phyloP scores from a whole-genome alignment of 35 echinoderm and acorn worm species.

The Chiridota heheva region DNA sequence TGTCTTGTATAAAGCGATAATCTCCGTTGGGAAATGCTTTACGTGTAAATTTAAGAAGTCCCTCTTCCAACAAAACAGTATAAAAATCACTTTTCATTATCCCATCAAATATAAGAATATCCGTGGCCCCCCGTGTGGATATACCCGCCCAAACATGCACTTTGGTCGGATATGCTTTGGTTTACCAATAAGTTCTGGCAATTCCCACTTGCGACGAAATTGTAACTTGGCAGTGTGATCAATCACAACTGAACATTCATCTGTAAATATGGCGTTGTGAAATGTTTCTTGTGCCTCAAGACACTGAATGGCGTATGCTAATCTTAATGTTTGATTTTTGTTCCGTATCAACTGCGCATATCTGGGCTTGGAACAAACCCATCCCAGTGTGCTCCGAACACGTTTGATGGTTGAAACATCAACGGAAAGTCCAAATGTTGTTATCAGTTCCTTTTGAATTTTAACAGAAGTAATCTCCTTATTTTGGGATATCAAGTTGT shows the following conservation, averaged over 20 bases:
- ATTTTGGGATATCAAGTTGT: slow-evolving; percentile 3
- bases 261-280: not conserved
- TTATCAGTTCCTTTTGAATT: not conserved
- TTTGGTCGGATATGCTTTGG: not conserved
- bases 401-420: not conserved
- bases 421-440: not conserved
- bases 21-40: not conserved
- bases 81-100: slow-evolving; percentile 11
- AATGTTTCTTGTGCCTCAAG: slow-evolving; percentile 1
- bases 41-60: not conserved
- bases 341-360: slow-evolving; percentile 12
- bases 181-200: not conserved
- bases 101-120: slow-evolving; percentile 6
- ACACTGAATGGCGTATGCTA: slow-evolving; percentile 4
- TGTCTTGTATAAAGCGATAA: not conserved
- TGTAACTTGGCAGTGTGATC: slow-evolving; percentile 21
- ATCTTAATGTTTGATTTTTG: not conserved
- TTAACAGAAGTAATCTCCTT: slow-evolving; percentile 8
- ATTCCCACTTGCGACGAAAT: not conserved
- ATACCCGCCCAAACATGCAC: slow-evolving; percentile 11
- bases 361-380: slow-evolving; percentile 20
- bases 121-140: not conserved
- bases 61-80: not conserved
- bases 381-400: not conserved
- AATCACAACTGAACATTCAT: slow-evolving; percentile 14